Conservation (phyloP, 2,113 vertebrate species). For the Stigmatopora nigra region DNA sequence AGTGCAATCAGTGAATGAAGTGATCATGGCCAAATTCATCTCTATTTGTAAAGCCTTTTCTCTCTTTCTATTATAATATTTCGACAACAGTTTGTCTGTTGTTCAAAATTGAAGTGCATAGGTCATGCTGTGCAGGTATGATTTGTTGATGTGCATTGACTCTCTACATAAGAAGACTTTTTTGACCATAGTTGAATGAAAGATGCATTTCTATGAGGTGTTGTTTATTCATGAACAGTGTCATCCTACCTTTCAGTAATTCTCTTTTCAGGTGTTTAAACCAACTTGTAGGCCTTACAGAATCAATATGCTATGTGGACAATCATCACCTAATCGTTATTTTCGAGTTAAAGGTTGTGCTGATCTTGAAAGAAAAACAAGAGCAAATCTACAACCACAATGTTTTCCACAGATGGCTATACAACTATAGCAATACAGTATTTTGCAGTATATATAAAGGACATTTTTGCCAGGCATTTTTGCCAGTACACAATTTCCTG, state of each 20-base stretch:
- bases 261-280: not conserved
- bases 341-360: not conserved
- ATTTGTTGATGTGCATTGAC: too few relatives aligned
- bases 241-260: not conserved
- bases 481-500: conserved; percentile 25
- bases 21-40: too few relatives aligned
- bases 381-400: not conserved
- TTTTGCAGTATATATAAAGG: not conserved
- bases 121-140: too few relatives aligned
- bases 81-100: too few relatives aligned
- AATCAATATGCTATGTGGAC: too few relatives aligned
- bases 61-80: too few relatives aligned
- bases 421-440: not conserved
- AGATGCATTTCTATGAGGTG: not conserved
- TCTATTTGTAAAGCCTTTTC: too few relatives aligned
- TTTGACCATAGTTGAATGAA: not conserved
- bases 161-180: not conserved
- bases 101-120: too few relatives aligned
- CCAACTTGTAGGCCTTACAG: too few relatives aligned
- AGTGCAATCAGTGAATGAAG: too few relatives aligned
- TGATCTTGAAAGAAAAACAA: not conserved
- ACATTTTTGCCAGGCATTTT: conserved; percentile 27
- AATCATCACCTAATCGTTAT: not conserved
- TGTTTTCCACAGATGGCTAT: not conserved
- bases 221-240: not conserved